Evolutionary conservation across 2,888 invertebrate species (phyloP).

Genomic region (Eilema caniola): DNA sequence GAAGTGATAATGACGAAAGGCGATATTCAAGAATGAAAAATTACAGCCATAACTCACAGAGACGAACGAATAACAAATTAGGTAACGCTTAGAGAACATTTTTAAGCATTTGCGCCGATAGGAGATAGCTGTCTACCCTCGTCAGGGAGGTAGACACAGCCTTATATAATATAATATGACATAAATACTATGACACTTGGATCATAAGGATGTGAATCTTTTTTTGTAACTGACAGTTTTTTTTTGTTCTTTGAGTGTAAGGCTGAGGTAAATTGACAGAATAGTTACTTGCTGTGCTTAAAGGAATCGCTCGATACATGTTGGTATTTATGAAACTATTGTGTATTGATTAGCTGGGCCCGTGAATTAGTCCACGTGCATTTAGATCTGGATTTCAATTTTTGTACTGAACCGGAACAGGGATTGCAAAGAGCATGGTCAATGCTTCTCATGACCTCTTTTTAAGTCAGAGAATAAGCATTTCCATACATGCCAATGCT

Average conservation of each 20-base stretch:
- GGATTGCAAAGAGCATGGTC: too few species aligned
- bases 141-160: constrained; percentile 47
- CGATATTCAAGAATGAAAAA: constrained; percentile 65
- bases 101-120: constrained; percentile 68
- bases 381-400: too few species aligned
- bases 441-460: too few species aligned
- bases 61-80: constrained; percentile 70
- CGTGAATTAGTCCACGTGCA: background rate
- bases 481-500: too few species aligned
- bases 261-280: background rate
- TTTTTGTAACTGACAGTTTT: constrained; percentile 33
- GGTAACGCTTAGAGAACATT: constrained; percentile 57
- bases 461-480: too few species aligned
- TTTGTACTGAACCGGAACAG: too few species aligned
- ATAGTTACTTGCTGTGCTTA: constrained; percentile 1
- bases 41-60: constrained; percentile 65
- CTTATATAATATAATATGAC: constrained; percentile 41
- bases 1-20: constrained; percentile 52
- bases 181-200: constrained; percentile 38
- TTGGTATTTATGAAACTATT: too few species aligned
- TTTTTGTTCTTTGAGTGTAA: constrained; percentile 9
- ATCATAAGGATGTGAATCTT: constrained; percentile 32
- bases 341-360: background rate
- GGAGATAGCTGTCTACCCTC: constrained; percentile 48
- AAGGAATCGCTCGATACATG: background rate